Evolutionary conservation across 2,888 invertebrate genomes (phyloP), one percentile per base, ranked within the genome.

Genomic region (Apodemia mormo): DNA sequence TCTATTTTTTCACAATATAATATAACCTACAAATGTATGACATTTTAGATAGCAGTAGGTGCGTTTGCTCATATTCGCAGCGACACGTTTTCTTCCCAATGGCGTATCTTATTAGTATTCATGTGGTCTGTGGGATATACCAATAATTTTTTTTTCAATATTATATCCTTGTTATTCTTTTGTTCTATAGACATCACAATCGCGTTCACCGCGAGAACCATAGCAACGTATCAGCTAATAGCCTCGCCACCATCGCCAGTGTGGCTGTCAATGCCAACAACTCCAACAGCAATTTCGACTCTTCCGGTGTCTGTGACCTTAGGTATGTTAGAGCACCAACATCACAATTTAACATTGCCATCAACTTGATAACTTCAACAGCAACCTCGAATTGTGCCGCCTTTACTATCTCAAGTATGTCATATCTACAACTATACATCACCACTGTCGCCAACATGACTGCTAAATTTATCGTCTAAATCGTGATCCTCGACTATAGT

Each of bases 121-220:
- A 22, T 22, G 22, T 22, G 22, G 22, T 22, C 22, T 22, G 22
- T 22, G 22, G 22, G 22, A 22, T 22, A 22, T 0, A 22, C 22
- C 22, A 22, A 22, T 22, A 22, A 22, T 22, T 22, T 22, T 22
- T 22, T 22, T 22, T 22, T 22, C 22, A 22, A 22, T 22, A 22
- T 40, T 6, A 37, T 40, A 40, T 40, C 40, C 5, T 40, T 40
- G 40, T 9, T 49, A 49, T 49, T 49, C 1, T 12, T 14, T 49
- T 37, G 49, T 58, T 33, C 7, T 30, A 56, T 78, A 94, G 94
- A 79, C 96, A 97, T 86, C 95, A 95, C 88, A 96, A 96, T 86
- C 95, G 96, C 78, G 96, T 96, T 75, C 96, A 96, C 84, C 95
- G 95, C 73, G 94, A 94, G 78, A 94, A 94, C 81, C 92, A 94